Conservation (phyloP, 2,797 vertebrate genomes). For the Pampus argenteus region DNA sequence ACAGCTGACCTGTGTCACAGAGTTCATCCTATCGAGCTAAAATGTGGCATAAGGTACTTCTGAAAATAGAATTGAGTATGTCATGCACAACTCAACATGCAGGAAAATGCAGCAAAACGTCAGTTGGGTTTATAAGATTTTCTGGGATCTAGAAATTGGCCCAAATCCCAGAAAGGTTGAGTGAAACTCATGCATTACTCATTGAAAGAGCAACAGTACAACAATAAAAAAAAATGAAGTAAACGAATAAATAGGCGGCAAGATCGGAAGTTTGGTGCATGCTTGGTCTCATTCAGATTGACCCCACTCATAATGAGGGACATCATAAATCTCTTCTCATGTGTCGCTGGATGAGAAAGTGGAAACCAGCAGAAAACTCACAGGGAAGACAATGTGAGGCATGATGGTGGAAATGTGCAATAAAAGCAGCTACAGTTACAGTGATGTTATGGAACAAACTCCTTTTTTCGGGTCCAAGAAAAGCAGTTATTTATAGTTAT, state of each 20-base stretch:
- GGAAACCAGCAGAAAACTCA: conserved; percentile 49
- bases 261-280: not conserved
- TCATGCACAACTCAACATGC: not conserved
- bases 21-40: not conserved
- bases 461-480: conserved; percentile 24
- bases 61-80: not conserved
- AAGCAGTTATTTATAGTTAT: conserved; percentile 58
- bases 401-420: conserved; percentile 50
- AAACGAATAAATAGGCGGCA: not conserved
- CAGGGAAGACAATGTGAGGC: conserved; percentile 56
- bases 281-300: not conserved
- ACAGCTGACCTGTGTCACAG: not conserved
- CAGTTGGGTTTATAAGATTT: conserved; percentile 6
- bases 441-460: conserved; percentile 65
- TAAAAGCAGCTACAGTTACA: conserved; percentile 47
- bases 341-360: conserved; percentile 54
- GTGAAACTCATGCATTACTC: not conserved
- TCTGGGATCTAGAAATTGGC: not conserved
- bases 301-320: not conserved
- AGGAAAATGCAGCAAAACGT: conserved; percentile 2
- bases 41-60: not conserved
- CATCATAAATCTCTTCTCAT: conserved; percentile 27
- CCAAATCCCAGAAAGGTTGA: conserved; percentile 2
- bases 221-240: not conserved
- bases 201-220: conserved; percentile 6